Evolutionary conservation across 2,797 vertebrate species (phyloP).

Genomic region (Euphonia xanthogaster): DNA sequence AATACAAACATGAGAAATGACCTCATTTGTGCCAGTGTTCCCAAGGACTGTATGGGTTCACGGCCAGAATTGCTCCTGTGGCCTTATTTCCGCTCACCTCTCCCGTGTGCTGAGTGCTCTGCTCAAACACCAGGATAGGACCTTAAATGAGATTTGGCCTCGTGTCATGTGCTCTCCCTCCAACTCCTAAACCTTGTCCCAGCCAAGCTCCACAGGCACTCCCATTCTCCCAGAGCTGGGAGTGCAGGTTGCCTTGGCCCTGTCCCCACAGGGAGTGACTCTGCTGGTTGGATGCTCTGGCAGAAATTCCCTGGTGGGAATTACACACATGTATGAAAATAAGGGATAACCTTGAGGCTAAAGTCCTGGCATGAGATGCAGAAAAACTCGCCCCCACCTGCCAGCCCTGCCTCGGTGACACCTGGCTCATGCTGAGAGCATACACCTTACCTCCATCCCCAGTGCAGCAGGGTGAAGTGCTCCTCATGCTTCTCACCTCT

Average conservation of each 20-base stretch:
- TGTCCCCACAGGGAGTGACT: not conserved
- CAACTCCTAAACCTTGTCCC: not conserved
- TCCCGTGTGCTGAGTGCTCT: not conserved
- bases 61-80: not conserved
- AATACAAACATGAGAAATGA: slow-evolving; percentile 20
- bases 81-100: not conserved
- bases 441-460: not conserved
- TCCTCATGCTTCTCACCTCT: not conserved
- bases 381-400: not conserved
- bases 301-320: not conserved
- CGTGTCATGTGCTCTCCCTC: not conserved
- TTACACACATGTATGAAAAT: not conserved
- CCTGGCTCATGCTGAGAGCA: not conserved
- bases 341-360: not conserved
- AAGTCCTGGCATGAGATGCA: not conserved
- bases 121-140: not conserved
- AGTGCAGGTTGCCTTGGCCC: not conserved
- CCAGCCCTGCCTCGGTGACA: not conserved
- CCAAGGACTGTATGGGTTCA: not conserved
- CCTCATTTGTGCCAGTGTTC: not conserved
- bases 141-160: not conserved
- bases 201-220: not conserved
- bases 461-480: not conserved
- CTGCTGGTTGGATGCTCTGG: not conserved
- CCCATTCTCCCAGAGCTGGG: not conserved